Evolutionary conservation across 2,113 vertebrate genomes (phyloP), one percentile per base, ranked within the genome.

Genomic region (Atrichornis clamosus): DNA sequence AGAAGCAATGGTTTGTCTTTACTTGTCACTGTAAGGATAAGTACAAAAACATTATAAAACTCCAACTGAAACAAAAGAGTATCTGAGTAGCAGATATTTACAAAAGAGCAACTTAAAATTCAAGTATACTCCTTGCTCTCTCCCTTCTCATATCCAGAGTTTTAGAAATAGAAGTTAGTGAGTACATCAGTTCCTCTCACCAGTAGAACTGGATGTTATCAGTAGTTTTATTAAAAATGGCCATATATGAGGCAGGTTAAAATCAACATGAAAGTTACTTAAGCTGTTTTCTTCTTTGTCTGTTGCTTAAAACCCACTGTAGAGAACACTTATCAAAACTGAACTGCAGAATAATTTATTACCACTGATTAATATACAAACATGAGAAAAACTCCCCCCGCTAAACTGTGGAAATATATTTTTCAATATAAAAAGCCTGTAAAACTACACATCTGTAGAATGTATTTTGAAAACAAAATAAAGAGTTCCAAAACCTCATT

Each of bases 1-100:
- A 92, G 37, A 81, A 32, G 19, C 44, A 94, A 92, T 46, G 28
- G 55, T 89, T 88, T 84, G 33, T 92, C 91, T 87, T 90, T 69
- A 53, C 49, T 87, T 91, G 70, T 44, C 23, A 2, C 50, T 67
- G 15, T 79, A 56, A 89, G 41, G n/a, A 32, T 75, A 83, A 85
- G 37, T 79, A 72, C n/a, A 77, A 89, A 95, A 90, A 67, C 15
- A 84, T 76, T 69, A 37, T 47, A 67, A 78, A 67, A 12, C n/a
- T 81, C 11, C 22, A 91, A 14, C 15, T 60, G 53, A 82, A 84
- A 87, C 11, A 72, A 88, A 88, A 75, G 17, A 46, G 10, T 27
- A 42, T 35, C 37, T 39, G 26, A 83, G 26, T 24, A 82, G 19
- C 47, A 91, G 64, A 64, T 72, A 79, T 75, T 95, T 89, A 46